A percentile compares a stretch with the other conserved stretches of the same genome.
Conservation (phyloP, 2,888 invertebrate genomes). For the Clusia tigrina region DNA sequence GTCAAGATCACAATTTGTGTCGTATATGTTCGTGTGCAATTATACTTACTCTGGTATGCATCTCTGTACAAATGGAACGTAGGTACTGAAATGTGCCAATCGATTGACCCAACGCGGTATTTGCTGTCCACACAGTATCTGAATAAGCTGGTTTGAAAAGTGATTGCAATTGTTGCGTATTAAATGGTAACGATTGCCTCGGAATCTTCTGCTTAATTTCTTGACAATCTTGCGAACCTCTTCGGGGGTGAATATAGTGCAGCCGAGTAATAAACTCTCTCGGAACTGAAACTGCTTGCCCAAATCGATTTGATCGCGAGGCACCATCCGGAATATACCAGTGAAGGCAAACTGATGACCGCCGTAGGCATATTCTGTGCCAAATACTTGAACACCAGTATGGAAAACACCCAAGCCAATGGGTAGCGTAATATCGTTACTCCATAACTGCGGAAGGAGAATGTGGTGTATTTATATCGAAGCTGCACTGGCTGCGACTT, state of each 20-base stretch:
- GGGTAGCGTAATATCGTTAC: constrained; percentile 91
- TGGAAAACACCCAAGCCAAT: constrained; percentile 97
- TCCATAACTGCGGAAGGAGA: constrained; percentile 94
- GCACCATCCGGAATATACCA: constrained; percentile 94
- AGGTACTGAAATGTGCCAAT: background rate
- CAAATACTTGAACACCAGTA: constrained; percentile 91
- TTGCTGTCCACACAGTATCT: background rate
- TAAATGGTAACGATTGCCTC: constrained; percentile 94
- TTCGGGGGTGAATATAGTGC: constrained; percentile 91
- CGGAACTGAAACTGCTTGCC: constrained; percentile 93
- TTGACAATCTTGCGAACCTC: constrained; percentile 87
- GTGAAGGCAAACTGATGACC: constrained; percentile 93
- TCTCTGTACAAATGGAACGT: background rate
- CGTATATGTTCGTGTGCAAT: too few species aligned
- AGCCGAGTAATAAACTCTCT: constrained; percentile 91
- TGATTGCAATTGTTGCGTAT: constrained; percentile 55
- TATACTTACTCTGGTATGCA: too few species aligned
- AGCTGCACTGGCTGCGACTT: constrained; percentile 67
- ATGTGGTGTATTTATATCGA: constrained; percentile 96
- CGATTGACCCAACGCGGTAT: background rate
- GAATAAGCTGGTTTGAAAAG: background rate
- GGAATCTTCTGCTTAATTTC: constrained; percentile 90
- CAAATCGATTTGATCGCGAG: constrained; percentile 89
- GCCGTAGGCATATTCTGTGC: constrained; percentile 73
- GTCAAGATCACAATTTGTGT: too few species aligned